Percentiles rank a stretch among this genome's conserved stretches.
Evolutionary conservation across 2,888 invertebrate species (phyloP).

Genomic region (Drosophila mayaguana): DNA sequence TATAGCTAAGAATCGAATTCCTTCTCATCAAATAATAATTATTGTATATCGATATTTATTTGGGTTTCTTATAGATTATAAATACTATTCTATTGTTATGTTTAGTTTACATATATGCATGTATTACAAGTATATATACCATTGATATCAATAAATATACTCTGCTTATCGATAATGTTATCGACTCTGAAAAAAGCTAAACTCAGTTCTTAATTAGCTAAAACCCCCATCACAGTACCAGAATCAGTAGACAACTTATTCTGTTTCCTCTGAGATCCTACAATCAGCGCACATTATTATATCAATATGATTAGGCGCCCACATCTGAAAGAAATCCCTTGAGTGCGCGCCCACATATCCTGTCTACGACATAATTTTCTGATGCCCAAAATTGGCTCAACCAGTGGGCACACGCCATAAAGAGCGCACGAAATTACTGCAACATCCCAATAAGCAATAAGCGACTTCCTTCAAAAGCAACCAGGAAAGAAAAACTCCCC

Average conservation of each 20-base stretch:
- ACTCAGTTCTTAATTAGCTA: background rate
- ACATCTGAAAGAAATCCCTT: background rate
- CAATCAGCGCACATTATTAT: background rate
- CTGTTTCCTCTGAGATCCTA: background rate
- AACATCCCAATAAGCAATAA: conserved; percentile 6
- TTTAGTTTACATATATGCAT: too few relatives aligned
- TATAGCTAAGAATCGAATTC: too few relatives aligned
- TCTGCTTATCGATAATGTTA: too few relatives aligned
- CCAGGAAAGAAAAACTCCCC: conserved; percentile 4
- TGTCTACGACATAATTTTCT: background rate
- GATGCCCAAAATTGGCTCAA: conserved; percentile 14
- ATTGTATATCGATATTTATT: too few relatives aligned
- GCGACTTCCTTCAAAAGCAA: conserved; percentile 5
- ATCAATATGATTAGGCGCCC: background rate
- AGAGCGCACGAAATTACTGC: conserved; percentile 9
- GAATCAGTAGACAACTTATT: background rate
- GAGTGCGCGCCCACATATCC: conserved; percentile 19
- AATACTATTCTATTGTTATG: too few relatives aligned
- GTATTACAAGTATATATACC: too few relatives aligned
- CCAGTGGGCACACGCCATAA: conserved; percentile 10
- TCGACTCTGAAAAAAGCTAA: fast-evolving
- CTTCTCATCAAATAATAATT: too few relatives aligned
- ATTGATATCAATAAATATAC: too few relatives aligned
- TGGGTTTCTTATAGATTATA: too few relatives aligned
- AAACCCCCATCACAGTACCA: background rate